Evolutionary conservation across 2,888 invertebrate species (phyloP), one percentile per base, ranked within the genome.

Genomic region (Zaprionus obscuricornis): DNA sequence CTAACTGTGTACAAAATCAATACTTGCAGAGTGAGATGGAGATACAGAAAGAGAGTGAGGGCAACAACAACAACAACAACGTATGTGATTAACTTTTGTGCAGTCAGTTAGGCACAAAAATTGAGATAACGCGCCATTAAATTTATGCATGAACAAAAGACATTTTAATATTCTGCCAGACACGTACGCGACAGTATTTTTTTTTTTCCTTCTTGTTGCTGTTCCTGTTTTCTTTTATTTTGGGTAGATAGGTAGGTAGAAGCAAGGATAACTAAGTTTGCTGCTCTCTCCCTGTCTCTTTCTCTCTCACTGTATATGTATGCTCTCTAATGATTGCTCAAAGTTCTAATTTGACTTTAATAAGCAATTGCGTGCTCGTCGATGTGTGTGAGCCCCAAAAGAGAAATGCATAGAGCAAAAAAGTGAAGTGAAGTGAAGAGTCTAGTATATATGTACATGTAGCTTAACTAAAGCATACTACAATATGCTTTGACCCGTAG

Each of bases 11-110:
- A 39, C 51, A 78, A 82, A 77, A 77, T 77, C 77, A 78, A 77
- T 77, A 81, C 39, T 42, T 42, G n/a, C n/a, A n/a, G n/a, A n/a
- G n/a, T n/a, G 5, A n/a, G n/a, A n/a, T n/a, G n/a, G n/a, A n/a
- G n/a, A n/a, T n/a, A n/a, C n/a, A n/a, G n/a, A n/a, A n/a, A n/a
- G n/a, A n/a, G n/a, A n/a, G n/a, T n/a, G n/a, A n/a, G n/a, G n/a
- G n/a, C n/a, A 4, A 22, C 4, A 4, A 22, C 22, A 22, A 6
- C 4, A 42, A 36, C 18, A 16, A 10, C 29, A 26, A 29, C 60
- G 66, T 69, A 74, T 74, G 83, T 79, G 79, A 83, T 83, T 79
- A 79, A 74, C 71, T 71, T 68, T 46, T 79, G 79, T 74, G 79
- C 83, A 79, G 68, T 79, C 78, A 76, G 71, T 63, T 66, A 66